A percentile compares a stretch with the other conserved stretches of the same genome.
Evolutionary conservation across 2,797 vertebrate species (phyloP).

Genomic region (Labroides dimidiatus): DNA sequence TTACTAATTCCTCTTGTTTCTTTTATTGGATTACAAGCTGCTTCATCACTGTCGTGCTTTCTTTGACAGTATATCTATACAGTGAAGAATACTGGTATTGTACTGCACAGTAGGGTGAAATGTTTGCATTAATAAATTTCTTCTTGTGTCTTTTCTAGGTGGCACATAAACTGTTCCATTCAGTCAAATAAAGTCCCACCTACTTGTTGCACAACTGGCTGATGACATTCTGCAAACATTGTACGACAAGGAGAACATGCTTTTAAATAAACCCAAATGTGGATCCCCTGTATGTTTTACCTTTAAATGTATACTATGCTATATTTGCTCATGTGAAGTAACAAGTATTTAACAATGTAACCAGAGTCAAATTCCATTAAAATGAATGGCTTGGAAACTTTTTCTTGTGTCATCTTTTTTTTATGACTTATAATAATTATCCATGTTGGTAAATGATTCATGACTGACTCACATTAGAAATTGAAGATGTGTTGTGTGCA

Average conservation of each 20-base stretch:
- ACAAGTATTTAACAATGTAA: slow-evolving; percentile 48
- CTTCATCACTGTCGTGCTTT: not conserved
- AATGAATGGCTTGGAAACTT: slow-evolving; percentile 44
- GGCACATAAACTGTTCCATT: slow-evolving; percentile 83
- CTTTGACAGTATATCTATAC: not conserved
- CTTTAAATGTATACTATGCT: slow-evolving; percentile 46
- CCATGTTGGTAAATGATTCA: no score
- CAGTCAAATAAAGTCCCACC: slow-evolving; percentile 77
- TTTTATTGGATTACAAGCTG: not conserved
- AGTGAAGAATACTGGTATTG: not conserved
- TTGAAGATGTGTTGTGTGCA: no score
- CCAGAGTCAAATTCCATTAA: slow-evolving; percentile 61
- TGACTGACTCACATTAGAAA: no score
- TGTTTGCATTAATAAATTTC: not conserved
- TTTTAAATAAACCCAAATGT: slow-evolving; percentile 61
- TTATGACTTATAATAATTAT: not conserved
- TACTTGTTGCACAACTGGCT: slow-evolving; percentile 18
- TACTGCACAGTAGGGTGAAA: not conserved
- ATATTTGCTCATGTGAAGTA: slow-evolving; percentile 59
- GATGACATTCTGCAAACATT: slow-evolving; percentile 46
- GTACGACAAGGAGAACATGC: slow-evolving; percentile 39
- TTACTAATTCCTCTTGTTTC: not conserved
- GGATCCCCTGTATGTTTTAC: slow-evolving; percentile 61
- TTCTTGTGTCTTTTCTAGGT: slow-evolving; percentile 71
- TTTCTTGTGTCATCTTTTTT: slow-evolving; percentile 2